phyloP scores from a whole-genome alignment of 2,888 invertebrate genomes.

The Dichetophora obliterata region DNA sequence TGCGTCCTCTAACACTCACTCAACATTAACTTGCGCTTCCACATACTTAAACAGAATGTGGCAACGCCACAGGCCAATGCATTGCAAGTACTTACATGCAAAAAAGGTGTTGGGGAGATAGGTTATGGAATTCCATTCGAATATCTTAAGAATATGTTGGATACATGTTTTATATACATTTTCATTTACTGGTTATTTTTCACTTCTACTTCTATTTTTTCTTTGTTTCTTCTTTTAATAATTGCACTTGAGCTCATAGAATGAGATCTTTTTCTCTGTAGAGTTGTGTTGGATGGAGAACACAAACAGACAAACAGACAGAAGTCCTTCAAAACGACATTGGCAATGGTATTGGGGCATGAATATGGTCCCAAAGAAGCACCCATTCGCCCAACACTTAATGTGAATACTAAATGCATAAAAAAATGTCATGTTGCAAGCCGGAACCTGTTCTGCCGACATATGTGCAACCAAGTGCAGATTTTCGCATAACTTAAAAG shows the following conservation, averaged over 20 bases:
- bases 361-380: background rate
- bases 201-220: background rate
- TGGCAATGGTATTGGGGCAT: constrained; percentile 55
- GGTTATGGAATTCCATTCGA: no score
- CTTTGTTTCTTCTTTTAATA: constrained; percentile 19
- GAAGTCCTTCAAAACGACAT: constrained; percentile 59
- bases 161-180: background rate
- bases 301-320: constrained; percentile 25
- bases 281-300: background rate
- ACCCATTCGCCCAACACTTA: background rate
- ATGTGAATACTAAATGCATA: background rate
- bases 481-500: background rate
- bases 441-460: background rate
- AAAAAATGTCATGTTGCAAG: background rate
- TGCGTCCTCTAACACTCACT: background rate
- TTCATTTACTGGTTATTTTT: background rate
- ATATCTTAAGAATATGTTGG: constrained; percentile 22
- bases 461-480: constrained; percentile 13
- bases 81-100: no score
- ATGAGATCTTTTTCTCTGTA: background rate
- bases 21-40: constrained; percentile 52
- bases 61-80: constrained; percentile 43
- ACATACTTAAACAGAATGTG: constrained; percentile 55
- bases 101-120: no score
- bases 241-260: constrained; percentile 38